Evolutionary conservation across 2,888 invertebrate species (phyloP).

Genomic region (Mythimna lalbum): DNA sequence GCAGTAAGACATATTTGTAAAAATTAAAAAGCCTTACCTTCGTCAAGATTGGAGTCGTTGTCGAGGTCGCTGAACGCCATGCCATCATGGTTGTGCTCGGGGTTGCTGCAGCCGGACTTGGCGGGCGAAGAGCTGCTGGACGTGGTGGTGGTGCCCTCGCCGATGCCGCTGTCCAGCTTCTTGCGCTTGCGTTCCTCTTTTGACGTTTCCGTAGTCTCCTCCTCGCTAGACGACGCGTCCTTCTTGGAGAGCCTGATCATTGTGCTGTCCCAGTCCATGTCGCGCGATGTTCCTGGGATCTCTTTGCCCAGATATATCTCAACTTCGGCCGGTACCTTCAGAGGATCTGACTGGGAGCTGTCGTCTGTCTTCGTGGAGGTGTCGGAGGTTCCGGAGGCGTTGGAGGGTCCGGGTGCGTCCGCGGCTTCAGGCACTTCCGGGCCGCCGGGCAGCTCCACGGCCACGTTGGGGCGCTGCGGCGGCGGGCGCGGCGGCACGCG

Average conservation of each 20-base stretch:
- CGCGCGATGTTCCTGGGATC: slow-evolving; percentile 61
- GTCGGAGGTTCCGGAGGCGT: neutral
- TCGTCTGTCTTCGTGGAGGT: slow-evolving; percentile 22
- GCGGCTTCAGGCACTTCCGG: neutral
- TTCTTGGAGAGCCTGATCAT: slow-evolving; percentile 7
- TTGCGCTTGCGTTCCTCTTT: slow-evolving; percentile 80
- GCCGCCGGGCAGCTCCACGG: neutral
- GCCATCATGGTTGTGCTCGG: slow-evolving; percentile 33
- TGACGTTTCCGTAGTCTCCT: slow-evolving; percentile 52
- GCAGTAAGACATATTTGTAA: too few species aligned
- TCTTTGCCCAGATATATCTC: slow-evolving; percentile 73
- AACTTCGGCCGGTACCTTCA: slow-evolving; percentile 67
- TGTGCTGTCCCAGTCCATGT: slow-evolving; percentile 67
- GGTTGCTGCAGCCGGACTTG: slow-evolving; percentile 63
- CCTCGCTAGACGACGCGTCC: slow-evolving; percentile 59
- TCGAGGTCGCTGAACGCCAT: slow-evolving; percentile 41
- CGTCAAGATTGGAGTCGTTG: slow-evolving; percentile 32
- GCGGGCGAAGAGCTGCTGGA: slow-evolving; percentile 71
- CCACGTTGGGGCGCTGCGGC: too few species aligned
- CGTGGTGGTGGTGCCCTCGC: slow-evolving; percentile 80
- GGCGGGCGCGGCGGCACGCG: neutral
- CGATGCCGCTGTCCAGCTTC: slow-evolving; percentile 92
- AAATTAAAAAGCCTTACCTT: slow-evolving; percentile 28
- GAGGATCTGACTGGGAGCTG: slow-evolving; percentile 3
- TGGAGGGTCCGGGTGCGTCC: neutral